These are phyloP conservation scores for Seriola quinqueradiata DNA, from an alignment of 2,113 vertebrate species.

Conservation along the genomic window DNA sequence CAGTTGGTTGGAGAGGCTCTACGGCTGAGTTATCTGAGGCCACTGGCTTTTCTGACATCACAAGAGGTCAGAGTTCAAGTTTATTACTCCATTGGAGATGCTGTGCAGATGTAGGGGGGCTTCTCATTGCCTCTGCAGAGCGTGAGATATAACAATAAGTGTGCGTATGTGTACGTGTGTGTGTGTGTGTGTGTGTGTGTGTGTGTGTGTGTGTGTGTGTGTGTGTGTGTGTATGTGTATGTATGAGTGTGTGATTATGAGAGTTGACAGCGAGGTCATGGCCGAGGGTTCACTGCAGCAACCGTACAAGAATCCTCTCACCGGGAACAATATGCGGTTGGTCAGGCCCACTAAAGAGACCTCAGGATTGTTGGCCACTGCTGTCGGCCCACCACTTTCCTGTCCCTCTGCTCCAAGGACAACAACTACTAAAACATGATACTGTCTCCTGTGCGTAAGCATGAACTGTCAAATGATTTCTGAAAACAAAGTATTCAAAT, in stretches of 20 bases:
- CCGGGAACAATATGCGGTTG: conserved; percentile 63
- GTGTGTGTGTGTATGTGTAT: neutral
- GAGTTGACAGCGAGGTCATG: conserved; percentile 70
- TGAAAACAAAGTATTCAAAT: conserved; percentile 36
- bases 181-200: neutral
- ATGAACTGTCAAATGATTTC: conserved; percentile 43
- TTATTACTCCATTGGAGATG: conserved; percentile 48
- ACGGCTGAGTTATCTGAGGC: conserved; percentile 9
- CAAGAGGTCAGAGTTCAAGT: conserved; percentile 69
- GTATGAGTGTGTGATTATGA: conserved; percentile 33
- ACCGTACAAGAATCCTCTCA: conserved; percentile 49
- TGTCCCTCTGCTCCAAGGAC: conserved; percentile 71
- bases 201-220: conserved; percentile 13
- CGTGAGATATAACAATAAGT: conserved; percentile 41
- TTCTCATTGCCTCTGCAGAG: conserved; percentile 5
- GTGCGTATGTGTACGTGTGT: neutral
- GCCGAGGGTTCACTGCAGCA: conserved; percentile 33
- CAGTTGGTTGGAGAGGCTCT: conserved; percentile 37
- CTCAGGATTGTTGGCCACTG: conserved; percentile 78
- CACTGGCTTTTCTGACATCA: conserved; percentile 26
- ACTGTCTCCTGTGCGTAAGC: conserved; percentile 46
- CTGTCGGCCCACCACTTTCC: conserved; percentile 57
- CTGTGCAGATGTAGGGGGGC: conserved; percentile 26
- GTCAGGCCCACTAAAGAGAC: conserved; percentile 69
- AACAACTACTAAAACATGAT: conserved; percentile 73